phyloP scores from a whole-genome alignment of 64 coral and sea anemone genomes.

The Porites australiensis region DNA sequence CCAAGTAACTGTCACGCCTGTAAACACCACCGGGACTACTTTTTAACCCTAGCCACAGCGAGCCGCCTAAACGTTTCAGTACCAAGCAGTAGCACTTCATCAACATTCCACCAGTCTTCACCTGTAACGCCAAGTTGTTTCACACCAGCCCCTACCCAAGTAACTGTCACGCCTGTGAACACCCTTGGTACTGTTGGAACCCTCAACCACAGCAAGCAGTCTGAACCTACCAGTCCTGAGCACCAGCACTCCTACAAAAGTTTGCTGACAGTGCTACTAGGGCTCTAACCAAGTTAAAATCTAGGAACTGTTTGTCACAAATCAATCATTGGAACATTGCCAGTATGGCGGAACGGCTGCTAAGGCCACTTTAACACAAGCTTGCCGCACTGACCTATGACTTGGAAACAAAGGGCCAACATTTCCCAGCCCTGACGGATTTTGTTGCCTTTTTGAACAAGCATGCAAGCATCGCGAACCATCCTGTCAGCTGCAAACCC shows the following conservation, averaged over 20 bases:
- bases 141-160: not conserved
- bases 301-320: conserved; percentile 30
- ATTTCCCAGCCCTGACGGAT: conserved; percentile 50
- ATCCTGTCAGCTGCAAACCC: conserved; percentile 37
- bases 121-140: not conserved
- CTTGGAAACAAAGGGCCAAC: conserved; percentile 56
- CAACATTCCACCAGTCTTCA: not conserved
- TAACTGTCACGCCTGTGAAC: not conserved
- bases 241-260: conserved; percentile 36
- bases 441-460: conserved; percentile 60
- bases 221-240: not conserved
- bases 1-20: not conserved
- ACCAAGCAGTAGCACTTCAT: too few relatives aligned
- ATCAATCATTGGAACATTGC: conserved; percentile 65
- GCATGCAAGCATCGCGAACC: conserved; percentile 57
- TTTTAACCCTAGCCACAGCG: too few relatives aligned
- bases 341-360: conserved; percentile 52
- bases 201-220: not conserved
- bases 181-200: too few relatives aligned
- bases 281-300: conserved; percentile 43
- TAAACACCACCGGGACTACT: not conserved
- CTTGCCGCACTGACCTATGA: conserved; percentile 38
- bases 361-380: conserved; percentile 54
- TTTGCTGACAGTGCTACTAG: conserved; percentile 54
- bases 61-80: too few relatives aligned